Evolutionary conservation across 1,140 invertebrate genomes (phyloP), one percentile per base, ranked within the genome.

Genomic region (Pseudomyrmex concolor): DNA sequence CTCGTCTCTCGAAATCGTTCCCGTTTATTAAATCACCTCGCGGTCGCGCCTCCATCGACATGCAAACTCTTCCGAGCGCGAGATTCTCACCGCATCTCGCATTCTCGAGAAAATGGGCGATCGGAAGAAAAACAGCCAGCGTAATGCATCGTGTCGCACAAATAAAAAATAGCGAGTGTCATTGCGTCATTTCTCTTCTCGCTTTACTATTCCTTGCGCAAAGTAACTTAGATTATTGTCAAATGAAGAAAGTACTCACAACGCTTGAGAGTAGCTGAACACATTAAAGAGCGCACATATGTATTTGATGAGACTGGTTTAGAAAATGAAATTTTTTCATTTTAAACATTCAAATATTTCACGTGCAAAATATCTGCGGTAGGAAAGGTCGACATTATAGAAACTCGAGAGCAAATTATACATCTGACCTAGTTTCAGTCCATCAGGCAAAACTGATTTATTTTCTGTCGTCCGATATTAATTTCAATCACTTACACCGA

Each of bases 11-110:
- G n/a, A 59, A 63, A 71, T 81, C 57, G 57, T 71, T 71, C 25
- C 25, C 3, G 50, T 70, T 81, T 84, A 84, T 84, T 81, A 81
- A 81, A 84, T 84, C 17, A 84, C 9, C 59, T 71, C 48, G 2
- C 19, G 5, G 34, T 34, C 48, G 25, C 22, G n/a, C n/a, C 70
- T 34, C 48, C 12, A 13, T 73, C 22, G 17, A 71, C 43, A 84
- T 71, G 66, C 76, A 80, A 84, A 84, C 71, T 45, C n/a, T 15
- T 43, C 43, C 43, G 12, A 2, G 59, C 48, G 15, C n/a, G 22
- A 63, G 13, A 34, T 80, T 71, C 71, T 50, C 13, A n/a, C 54
- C 22, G 45, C 15, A 25, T 64, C 15, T 8, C 12, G 7, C 1
- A 2, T 34, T 34, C n/a, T 54, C 12, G 45, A 19, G 34, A 45